Conservation (phyloP, 2,113 vertebrate species). For the Heloderma charlesbogerti region DNA sequence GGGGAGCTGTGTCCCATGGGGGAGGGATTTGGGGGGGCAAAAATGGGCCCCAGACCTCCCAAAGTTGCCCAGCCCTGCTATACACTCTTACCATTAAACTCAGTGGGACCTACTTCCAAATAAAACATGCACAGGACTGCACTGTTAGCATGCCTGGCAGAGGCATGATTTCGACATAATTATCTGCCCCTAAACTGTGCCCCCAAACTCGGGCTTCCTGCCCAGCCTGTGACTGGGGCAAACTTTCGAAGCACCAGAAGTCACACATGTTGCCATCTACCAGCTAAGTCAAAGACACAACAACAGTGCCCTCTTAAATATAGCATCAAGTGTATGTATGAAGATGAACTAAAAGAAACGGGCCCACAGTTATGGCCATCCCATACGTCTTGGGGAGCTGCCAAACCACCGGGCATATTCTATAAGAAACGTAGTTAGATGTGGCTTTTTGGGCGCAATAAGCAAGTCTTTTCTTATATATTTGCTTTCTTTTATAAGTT, state of each 20-base stretch:
- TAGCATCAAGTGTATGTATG: background rate
- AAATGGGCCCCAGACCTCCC: no score
- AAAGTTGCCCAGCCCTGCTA: no score
- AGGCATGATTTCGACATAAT: background rate
- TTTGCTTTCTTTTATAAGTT: background rate
- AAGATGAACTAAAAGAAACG: background rate
- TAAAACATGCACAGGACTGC: no score
- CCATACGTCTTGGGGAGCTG: background rate
- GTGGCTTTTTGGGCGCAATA: background rate
- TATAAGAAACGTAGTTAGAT: background rate
- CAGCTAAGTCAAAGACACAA: background rate
- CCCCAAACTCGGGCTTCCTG: background rate
- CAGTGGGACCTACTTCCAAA: no score
- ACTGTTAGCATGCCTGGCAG: background rate
- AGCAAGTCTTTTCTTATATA: background rate
- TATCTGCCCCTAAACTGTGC: background rate
- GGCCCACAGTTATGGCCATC: background rate
- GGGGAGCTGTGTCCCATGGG: no score
- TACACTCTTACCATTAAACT: no score
- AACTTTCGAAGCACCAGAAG: background rate
- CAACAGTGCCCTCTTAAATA: background rate
- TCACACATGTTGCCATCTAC: background rate
- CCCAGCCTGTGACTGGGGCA: background rate
- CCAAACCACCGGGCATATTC: no score
- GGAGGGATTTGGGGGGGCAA: no score